These are phyloP conservation scores for Turnix velox DNA, from an alignment of 2,113 vertebrate species.

Conservation along the genomic window DNA sequence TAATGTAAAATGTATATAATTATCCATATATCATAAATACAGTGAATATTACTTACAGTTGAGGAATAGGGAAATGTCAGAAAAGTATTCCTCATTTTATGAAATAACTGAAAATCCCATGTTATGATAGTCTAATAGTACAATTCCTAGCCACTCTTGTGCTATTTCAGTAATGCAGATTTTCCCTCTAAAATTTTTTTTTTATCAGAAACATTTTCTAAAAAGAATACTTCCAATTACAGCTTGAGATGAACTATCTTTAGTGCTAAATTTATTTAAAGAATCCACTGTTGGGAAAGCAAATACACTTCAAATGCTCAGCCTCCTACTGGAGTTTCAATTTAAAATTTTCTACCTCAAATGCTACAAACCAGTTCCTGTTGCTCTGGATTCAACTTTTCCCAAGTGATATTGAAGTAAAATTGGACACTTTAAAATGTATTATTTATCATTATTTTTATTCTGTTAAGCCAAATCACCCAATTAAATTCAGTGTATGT, in stretches of 20 bases:
- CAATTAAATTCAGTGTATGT: background rate
- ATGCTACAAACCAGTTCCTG: background rate
- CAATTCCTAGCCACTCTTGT: background rate
- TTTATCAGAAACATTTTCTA: background rate
- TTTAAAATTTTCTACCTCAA: background rate
- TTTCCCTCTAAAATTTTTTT: background rate
- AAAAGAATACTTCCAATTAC: background rate
- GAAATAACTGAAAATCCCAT: background rate
- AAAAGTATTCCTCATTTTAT: background rate
- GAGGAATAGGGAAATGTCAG: background rate
- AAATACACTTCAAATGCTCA: background rate
- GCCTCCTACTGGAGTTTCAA: background rate
- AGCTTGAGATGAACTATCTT: background rate
- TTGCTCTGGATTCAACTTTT: background rate
- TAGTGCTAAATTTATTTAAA: background rate
- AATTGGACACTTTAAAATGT: background rate
- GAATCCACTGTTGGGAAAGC: background rate
- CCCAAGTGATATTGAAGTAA: background rate
- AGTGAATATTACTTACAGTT: background rate
- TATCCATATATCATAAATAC: background rate
- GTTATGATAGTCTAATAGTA: background rate
- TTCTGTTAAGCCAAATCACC: background rate
- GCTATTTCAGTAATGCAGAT: background rate
- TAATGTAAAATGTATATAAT: background rate
- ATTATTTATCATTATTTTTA: too few species aligned